Evolutionary conservation across 2,797 vertebrate species (phyloP).

Genomic region (Melanotaenia pygmaea): DNA sequence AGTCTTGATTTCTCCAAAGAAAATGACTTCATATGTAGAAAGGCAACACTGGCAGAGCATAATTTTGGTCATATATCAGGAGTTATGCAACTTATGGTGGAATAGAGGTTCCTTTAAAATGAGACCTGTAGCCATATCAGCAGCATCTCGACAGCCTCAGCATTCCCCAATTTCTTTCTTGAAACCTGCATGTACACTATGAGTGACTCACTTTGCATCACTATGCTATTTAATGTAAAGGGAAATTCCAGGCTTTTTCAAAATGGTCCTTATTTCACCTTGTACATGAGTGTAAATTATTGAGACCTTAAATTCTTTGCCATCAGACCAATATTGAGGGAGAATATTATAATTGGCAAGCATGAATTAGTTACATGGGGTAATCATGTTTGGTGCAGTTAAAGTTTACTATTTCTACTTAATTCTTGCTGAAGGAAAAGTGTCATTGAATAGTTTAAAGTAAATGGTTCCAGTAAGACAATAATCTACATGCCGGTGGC

Average conservation of each 20-base stretch:
- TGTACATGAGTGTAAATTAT: background rate
- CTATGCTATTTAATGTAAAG: conserved; percentile 49
- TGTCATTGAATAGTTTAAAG: background rate
- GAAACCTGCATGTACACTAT: conserved; percentile 77
- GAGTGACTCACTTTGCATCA: conserved; percentile 45
- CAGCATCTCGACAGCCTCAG: conserved; percentile 76
- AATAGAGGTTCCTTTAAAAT: background rate
- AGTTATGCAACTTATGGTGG: conserved; percentile 3
- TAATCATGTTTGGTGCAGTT: background rate
- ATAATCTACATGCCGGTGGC: too few species aligned
- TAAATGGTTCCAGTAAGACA: too few species aligned
- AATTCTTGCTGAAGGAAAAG: too few species aligned
- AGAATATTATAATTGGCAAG: background rate
- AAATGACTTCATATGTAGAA: conserved; percentile 20
- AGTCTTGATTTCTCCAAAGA: conserved; percentile 35
- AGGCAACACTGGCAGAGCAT: conserved; percentile 15
- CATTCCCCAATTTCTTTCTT: conserved; percentile 69
- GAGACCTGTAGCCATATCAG: conserved; percentile 70
- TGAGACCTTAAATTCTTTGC: background rate
- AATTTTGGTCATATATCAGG: conserved; percentile 29
- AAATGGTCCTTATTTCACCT: conserved; percentile 17
- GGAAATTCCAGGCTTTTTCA: conserved; percentile 8
- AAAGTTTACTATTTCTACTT: background rate
- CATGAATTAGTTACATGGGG: background rate
- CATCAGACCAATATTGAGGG: conserved; percentile 3